phyloP scores from a whole-genome alignment of 2,888 invertebrate species.

The Galerucella pusilla region DNA sequence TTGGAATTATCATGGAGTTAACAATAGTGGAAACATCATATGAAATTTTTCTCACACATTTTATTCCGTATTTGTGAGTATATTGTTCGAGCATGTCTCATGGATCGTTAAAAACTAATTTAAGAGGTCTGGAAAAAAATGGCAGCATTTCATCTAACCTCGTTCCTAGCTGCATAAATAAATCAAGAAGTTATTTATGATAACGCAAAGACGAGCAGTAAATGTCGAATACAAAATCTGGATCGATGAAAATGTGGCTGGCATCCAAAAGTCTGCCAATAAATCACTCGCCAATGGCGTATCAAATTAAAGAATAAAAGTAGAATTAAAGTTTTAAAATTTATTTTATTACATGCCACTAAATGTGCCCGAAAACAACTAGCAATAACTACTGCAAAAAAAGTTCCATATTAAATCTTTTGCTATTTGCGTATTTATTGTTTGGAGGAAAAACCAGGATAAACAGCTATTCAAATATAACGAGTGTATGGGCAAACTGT shows the following conservation, averaged over 20 bases:
- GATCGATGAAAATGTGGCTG: slow-evolving; percentile 45
- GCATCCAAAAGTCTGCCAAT: slow-evolving; percentile 44
- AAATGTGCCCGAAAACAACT: neutral
- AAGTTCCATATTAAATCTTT: neutral
- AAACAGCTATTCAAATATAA: too few relatives aligned
- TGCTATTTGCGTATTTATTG: neutral
- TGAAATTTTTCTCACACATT: neutral
- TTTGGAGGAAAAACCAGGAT: neutral
- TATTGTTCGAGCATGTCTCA: neutral
- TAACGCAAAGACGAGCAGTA: slow-evolving; percentile 47
- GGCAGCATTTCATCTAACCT: neutral
- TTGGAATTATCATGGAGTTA: too few relatives aligned
- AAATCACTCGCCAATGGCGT: slow-evolving; percentile 35
- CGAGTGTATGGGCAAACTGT: too few relatives aligned
- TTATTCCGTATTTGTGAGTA: neutral
- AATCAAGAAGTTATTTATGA: slow-evolving; percentile 48
- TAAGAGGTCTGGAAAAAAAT: neutral
- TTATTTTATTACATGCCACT: slow-evolving; percentile 1
- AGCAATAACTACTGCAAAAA: neutral
- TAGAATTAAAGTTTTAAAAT: slow-evolving; percentile 3
- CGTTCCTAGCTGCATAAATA: slow-evolving; percentile 12
- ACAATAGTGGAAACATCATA: too few relatives aligned
- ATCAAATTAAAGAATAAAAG: slow-evolving; percentile 11
- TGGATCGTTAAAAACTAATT: neutral
- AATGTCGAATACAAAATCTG: slow-evolving; percentile 46